A percentile compares a stretch with the other conserved stretches of the same genome.
These are phyloP conservation scores for Heliornis fulica DNA, from an alignment of 2,113 vertebrate genomes.

Conservation along the genomic window DNA sequence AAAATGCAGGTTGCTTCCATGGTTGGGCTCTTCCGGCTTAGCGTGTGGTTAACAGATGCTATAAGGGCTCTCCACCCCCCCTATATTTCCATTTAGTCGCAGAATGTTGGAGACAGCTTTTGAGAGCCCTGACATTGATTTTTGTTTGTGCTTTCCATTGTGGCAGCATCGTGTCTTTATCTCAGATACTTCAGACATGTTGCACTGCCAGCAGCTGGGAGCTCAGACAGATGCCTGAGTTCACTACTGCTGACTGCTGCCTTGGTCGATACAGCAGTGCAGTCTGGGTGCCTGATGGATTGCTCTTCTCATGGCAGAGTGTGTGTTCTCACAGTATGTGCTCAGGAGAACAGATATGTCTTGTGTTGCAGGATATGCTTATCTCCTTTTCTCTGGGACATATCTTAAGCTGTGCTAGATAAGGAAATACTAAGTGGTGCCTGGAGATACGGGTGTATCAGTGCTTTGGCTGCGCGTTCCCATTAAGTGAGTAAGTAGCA, in stretches of 20 bases:
- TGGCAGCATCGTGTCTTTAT: neutral
- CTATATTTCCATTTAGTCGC: neutral
- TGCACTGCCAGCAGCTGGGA: neutral
- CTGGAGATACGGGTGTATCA: neutral
- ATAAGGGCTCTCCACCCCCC: neutral
- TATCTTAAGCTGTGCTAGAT: neutral
- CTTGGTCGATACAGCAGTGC: neutral
- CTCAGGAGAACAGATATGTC: neutral
- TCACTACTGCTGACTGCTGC: neutral
- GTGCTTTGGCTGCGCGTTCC: neutral
- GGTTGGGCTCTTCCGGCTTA: neutral
- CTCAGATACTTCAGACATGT: neutral
- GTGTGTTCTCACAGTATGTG: neutral
- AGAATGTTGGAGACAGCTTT: neutral
- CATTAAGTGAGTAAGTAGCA: neutral
- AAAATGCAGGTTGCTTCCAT: neutral
- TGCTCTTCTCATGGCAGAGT: neutral
- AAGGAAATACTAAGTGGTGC: neutral
- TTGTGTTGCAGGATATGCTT: neutral
- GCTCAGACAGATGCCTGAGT: neutral
- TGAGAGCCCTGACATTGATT: neutral
- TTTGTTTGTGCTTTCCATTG: neutral
- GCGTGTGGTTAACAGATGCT: neutral
- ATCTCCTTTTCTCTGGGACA: neutral
- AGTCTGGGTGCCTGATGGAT: neutral